Percentiles rank a stretch among this genome's conserved stretches.
These are phyloP conservation scores for Galleria mellonella DNA, from an alignment of 1,140 invertebrate genomes.

Conservation along the genomic window DNA sequence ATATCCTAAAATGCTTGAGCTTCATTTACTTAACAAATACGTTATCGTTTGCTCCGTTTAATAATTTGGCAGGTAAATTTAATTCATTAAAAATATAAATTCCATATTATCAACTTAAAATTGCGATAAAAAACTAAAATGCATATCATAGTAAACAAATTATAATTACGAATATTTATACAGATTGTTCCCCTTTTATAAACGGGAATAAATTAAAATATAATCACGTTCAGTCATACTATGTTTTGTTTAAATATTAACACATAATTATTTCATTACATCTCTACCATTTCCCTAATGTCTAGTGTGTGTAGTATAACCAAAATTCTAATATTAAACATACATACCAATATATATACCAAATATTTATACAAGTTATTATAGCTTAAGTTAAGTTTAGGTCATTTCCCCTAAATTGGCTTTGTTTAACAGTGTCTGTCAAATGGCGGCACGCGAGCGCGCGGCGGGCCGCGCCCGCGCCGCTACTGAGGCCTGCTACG, in stretches of 20 bases:
- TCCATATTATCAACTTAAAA: slow-evolving; percentile 55
- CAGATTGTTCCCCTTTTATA: slow-evolving; percentile 60
- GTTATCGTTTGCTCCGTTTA: slow-evolving; percentile 55
- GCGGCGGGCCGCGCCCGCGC: slow-evolving; percentile 11
- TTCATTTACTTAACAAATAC: slow-evolving; percentile 57
- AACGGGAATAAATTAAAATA: slow-evolving; percentile 57
- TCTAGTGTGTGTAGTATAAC: slow-evolving; percentile 70
- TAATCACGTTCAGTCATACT: slow-evolving; percentile 70
- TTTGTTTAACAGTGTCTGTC: slow-evolving; percentile 60
- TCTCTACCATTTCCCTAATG: slow-evolving; percentile 66
- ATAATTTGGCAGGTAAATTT: slow-evolving; percentile 70
- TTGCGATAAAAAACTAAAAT: slow-evolving; percentile 69
- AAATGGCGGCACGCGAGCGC: slow-evolving; percentile 34
- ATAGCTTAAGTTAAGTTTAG: slow-evolving; percentile 71
- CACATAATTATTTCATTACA: slow-evolving; percentile 70
- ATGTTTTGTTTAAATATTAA: slow-evolving; percentile 69
- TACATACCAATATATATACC: slow-evolving; percentile 72
- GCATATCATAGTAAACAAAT: slow-evolving; percentile 60
- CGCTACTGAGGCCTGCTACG: not conserved
- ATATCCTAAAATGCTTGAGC: slow-evolving; percentile 69
- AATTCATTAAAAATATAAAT: slow-evolving; percentile 63
- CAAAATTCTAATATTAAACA: slow-evolving; percentile 73
- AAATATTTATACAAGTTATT: slow-evolving; percentile 73
- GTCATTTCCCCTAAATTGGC: slow-evolving; percentile 66
- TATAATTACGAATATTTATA: slow-evolving; percentile 69